These are phyloP conservation scores for Cervus canadensis DNA, from an alignment of 2,113 vertebrate genomes.

Conservation along the genomic window DNA sequence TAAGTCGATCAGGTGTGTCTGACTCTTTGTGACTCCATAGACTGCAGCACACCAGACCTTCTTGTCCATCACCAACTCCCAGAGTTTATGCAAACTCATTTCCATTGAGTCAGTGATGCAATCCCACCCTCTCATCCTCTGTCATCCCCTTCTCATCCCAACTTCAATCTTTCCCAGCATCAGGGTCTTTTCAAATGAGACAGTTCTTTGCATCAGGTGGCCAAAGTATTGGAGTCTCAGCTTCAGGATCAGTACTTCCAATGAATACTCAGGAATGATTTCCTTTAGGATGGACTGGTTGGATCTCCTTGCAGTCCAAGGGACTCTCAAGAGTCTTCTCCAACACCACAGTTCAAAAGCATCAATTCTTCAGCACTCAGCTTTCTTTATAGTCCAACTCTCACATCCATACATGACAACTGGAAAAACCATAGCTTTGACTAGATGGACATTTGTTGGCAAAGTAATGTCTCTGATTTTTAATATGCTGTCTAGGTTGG, in stretches of 20 bases:
- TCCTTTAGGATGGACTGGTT: not conserved
- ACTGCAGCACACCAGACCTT: not conserved
- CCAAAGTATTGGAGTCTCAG: not conserved
- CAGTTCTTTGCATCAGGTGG: not conserved
- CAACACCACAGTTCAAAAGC: not conserved
- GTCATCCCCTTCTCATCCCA: not conserved
- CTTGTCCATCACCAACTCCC: not conserved
- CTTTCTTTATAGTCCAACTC: not conserved
- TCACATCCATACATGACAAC: not conserved
- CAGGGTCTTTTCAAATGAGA: not conserved
- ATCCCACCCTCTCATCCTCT: not conserved
- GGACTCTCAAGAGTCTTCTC: not conserved
- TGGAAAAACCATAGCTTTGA: not conserved
- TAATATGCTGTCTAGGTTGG: not conserved
- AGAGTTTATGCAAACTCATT: not conserved
- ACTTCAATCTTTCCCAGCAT: not conserved
- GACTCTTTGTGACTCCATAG: not conserved
- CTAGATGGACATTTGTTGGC: not conserved
- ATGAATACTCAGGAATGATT: not conserved
- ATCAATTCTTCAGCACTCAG: not conserved
- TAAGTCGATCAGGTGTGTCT: not conserved
- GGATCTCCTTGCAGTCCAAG: not conserved
- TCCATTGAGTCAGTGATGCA: not conserved
- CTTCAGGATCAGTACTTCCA: not conserved
- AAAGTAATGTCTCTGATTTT: not conserved